Conservation (phyloP, 2,888 invertebrate species). For the Microctonus brassicae region DNA sequence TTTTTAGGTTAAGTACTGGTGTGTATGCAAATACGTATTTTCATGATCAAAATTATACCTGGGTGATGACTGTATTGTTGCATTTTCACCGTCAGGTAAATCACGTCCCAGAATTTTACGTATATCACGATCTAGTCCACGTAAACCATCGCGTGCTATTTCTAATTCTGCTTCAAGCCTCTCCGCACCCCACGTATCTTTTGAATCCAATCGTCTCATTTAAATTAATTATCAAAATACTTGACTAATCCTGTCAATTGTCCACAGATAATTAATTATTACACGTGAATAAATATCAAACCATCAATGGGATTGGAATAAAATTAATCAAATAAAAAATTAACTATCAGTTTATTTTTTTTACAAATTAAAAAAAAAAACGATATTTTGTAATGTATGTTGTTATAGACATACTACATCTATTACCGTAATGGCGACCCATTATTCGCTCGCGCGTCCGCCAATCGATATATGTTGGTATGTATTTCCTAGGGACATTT, state of each 20-base stretch:
- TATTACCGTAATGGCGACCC: slow-evolving; percentile 41
- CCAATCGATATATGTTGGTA: no score
- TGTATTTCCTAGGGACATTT: neutral
- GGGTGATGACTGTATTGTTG: slow-evolving; percentile 53
- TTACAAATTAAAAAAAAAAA: neutral
- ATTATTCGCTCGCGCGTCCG: no score
- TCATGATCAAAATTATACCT: slow-evolving; percentile 49
- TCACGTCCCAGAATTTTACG: slow-evolving; percentile 67
- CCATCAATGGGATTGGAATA: neutral
- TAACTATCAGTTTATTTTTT: neutral
- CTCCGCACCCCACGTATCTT: slow-evolving; percentile 64
- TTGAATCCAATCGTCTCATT: slow-evolving; percentile 63
- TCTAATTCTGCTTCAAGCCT: slow-evolving; percentile 65
- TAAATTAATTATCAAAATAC: neutral
- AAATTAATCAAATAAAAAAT: neutral
- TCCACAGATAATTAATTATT: neutral
- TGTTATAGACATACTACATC: neutral
- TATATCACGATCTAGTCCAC: slow-evolving; percentile 65
- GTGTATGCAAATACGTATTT: neutral
- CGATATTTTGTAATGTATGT: neutral
- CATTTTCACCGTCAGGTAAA: slow-evolving; percentile 66
- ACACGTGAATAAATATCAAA: neutral
- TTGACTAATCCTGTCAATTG: no score
- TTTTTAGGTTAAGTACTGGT: neutral
- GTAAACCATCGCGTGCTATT: slow-evolving; percentile 64